Conservation (phyloP, 2,113 vertebrate species). For the Hyperopisus bebe region DNA sequence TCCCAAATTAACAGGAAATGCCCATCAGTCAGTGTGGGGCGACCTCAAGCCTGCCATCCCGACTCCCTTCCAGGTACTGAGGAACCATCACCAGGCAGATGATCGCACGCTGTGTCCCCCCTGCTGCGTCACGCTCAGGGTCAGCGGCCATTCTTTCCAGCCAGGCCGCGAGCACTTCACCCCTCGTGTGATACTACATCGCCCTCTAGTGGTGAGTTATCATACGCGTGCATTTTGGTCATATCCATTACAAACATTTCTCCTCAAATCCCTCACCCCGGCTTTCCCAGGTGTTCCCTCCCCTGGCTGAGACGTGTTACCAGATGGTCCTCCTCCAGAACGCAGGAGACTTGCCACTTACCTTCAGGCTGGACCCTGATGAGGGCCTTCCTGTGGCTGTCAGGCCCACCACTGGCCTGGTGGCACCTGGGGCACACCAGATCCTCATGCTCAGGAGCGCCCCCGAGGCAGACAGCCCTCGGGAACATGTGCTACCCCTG, state of each 20-base stretch:
- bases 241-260: not conserved
- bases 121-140: conserved; percentile 75
- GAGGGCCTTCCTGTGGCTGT: conserved; percentile 54
- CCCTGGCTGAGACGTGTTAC: conserved; percentile 56
- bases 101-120: conserved; percentile 66
- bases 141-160: conserved; percentile 71
- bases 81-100: conserved; percentile 52
- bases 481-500: conserved; percentile 59
- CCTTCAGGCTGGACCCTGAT: conserved; percentile 59
- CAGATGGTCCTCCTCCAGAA: conserved; percentile 73
- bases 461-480: conserved; percentile 52
- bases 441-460: conserved; percentile 68
- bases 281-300: conserved; percentile 70
- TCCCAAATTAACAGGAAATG: not conserved
- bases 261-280: not conserved
- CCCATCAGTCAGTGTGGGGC: not conserved
- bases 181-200: conserved; percentile 67
- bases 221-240: not conserved
- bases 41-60: not conserved
- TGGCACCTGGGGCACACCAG: conserved; percentile 71
- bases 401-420: conserved; percentile 65
- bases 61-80: conserved; percentile 51
- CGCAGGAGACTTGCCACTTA: conserved; percentile 58
- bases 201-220: conserved; percentile 51
- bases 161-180: conserved; percentile 58